Evolutionary conservation across 2,797 vertebrate species (phyloP).

Genomic region (Myotis pilosus): DNA sequence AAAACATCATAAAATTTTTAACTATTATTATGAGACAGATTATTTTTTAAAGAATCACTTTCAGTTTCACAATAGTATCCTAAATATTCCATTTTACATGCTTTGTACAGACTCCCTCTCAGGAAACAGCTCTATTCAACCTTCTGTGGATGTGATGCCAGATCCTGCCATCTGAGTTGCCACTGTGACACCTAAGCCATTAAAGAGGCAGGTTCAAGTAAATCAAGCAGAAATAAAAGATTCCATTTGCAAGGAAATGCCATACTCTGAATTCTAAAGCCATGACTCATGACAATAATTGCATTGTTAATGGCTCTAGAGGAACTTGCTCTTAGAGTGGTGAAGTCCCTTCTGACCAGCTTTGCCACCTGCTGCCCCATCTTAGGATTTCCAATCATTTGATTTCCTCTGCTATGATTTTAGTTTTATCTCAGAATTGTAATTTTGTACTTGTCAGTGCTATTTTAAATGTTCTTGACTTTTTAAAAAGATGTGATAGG

Average conservation of each 20-base stretch:
- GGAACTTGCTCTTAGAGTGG: slow-evolving; percentile 70
- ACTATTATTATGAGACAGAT: background rate
- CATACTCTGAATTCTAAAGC: slow-evolving; percentile 73
- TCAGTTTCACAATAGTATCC: background rate
- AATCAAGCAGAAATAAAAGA: slow-evolving; percentile 51
- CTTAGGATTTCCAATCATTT: background rate
- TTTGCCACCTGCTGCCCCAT: slow-evolving; percentile 20
- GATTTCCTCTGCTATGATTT: background rate
- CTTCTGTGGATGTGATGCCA: background rate
- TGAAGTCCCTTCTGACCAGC: slow-evolving; percentile 74
- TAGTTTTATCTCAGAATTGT: background rate
- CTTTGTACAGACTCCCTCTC: background rate
- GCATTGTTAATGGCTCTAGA: slow-evolving; percentile 78
- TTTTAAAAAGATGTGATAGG: background rate
- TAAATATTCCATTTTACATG: background rate
- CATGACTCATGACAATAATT: slow-evolving; percentile 80
- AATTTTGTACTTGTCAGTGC: background rate
- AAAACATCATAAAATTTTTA: background rate
- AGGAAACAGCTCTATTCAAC: background rate
- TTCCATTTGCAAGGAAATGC: slow-evolving; percentile 78
- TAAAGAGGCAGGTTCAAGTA: slow-evolving; percentile 64
- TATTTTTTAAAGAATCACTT: slow-evolving; percentile 19
- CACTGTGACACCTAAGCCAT: slow-evolving; percentile 38
- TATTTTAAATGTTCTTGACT: slow-evolving; percentile 16
- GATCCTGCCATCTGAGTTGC: background rate